Evolutionary conservation across 2,888 invertebrate genomes (phyloP), one percentile per base, ranked within the genome.

Genomic region (Papilio protenor): DNA sequence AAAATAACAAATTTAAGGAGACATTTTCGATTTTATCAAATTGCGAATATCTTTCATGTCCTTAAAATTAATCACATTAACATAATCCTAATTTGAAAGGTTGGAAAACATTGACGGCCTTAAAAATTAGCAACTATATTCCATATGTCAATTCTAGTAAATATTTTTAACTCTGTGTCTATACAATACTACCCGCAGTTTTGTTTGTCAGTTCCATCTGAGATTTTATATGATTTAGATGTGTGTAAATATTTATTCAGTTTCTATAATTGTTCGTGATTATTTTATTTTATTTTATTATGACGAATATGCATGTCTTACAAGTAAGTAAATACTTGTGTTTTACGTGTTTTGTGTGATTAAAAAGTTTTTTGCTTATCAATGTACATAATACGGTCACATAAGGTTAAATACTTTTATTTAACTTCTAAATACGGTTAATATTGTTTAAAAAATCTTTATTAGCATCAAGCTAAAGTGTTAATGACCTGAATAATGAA

Each of bases 151-250:
- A 33, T 33, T 64, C 21, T 16, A 64, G 16, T 33, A 64, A 21
- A 27, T 64, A 16, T 64, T 64, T 21, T 16, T 23, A 23, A 27
- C 23, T 33, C 61, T 64, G 61, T 64, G 61, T 21, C 16, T 16
- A 64, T 64, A 59, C 4, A 11, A 16, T 33, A 33, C 61, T 64
- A 64, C 61, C 61, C 27, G 18, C 61, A 16, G 6, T 21, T 64
- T 64, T 59, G 59, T 59, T 57, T 57, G 57, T 59, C 33, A 64
- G 64, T 64, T 64, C 18, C 33, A 33, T 33, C 27, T 33, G 33
- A n/a, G 40, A n/a, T n/a, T 40, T 18, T n/a, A 4, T n/a, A n/a
- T 2, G 66, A n/a, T 40, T 40, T 40, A 40, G 66, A 18, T 18
- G 40, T 61, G 40, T n/a, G 18, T 64, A 18, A 64, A 64, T 33